Base-by-base conservation (phyloP, 1,140 invertebrate genomes). In the Drosophila orosa region DNA sequence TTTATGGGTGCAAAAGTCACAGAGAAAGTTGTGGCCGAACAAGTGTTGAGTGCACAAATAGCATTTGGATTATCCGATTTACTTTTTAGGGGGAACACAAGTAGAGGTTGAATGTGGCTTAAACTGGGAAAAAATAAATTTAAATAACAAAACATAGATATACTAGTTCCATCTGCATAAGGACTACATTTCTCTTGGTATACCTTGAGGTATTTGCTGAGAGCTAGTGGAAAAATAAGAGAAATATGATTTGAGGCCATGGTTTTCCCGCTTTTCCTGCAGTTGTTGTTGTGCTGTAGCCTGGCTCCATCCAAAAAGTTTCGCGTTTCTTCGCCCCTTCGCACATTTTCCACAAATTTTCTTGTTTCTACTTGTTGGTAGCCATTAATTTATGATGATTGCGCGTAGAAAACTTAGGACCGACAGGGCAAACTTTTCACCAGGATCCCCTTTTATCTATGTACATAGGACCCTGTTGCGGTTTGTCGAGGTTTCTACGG, bases 341-440 rank as follows among this genome's bases (percentile, higher is more conserved):
- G n/a, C 54, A 62, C 59, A 57, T 39, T 62, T 66, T 45, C 19
- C 42, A 47, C 65, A 45, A 24, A 45, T 69, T 47, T 42, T 47
- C 52, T 31, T 52, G 50, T 33, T 69, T 25, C 67, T 67, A 71
- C 67, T 71, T 71, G 67, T 71, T 71, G 67, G 67, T 24, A 45
- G 31, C 45, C 39, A 33, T 69, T 71, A 71, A 71, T 71, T 71
- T 71, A 69, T 71, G 67, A 71, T 71, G 67, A 71, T 71, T 71
- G 67, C 67, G 50, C 45, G 31, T 22, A 39, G 48, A 39, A 71
- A 71, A 71, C 65, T 71, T 71, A 7, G 48, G 19, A 37, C 66
- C 37, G 47, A 24, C 61, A 22, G n/a, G 47, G 47, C 47, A 7
- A 71, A 57, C 48, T 57, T 71, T 71, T 47, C 67, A 31, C 19